Evolutionary conservation across 2,888 invertebrate species (phyloP).

Genomic region (Oscheius myriophilus): DNA sequence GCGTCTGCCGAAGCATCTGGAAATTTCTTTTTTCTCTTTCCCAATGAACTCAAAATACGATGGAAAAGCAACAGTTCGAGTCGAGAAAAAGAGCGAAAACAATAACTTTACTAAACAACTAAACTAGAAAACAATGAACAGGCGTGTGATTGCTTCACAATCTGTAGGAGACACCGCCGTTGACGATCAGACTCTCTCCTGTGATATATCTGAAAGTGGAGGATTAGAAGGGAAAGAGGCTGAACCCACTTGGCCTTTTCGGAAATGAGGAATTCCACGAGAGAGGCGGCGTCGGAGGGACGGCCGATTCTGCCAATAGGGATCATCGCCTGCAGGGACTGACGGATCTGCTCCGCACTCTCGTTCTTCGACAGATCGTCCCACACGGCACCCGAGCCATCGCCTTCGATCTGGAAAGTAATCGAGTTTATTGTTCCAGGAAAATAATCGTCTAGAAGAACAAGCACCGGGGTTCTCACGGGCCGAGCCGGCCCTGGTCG

Average conservation of each 20-base stretch:
- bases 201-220: constrained; percentile 56
- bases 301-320: constrained; percentile 60
- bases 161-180: constrained; percentile 62
- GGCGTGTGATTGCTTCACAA: constrained; percentile 33
- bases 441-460: too few relatives aligned
- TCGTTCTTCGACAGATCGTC: constrained; percentile 45
- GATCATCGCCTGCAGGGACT: constrained; percentile 49
- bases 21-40: neutral
- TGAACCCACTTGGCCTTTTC: constrained; percentile 37
- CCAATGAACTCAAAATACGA: neutral
- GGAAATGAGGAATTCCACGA: constrained; percentile 61
- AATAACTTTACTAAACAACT: constrained; percentile 11
- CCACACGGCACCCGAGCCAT: constrained; percentile 59
- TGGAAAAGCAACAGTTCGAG: neutral
- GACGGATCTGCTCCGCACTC: constrained; percentile 16
- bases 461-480: too few relatives aligned
- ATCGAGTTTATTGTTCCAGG: neutral
- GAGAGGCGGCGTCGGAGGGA: constrained; percentile 50
- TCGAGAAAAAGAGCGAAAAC: neutral
- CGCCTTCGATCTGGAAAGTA: constrained; percentile 43
- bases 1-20: constrained; percentile 11
- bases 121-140: constrained; percentile 1
- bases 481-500: too few relatives aligned
- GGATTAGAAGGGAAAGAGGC: constrained; percentile 5
- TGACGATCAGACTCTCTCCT: constrained; percentile 60